phyloP scores from a whole-genome alignment of 2,888 invertebrate species.

The Dolichopus griseipennis region DNA sequence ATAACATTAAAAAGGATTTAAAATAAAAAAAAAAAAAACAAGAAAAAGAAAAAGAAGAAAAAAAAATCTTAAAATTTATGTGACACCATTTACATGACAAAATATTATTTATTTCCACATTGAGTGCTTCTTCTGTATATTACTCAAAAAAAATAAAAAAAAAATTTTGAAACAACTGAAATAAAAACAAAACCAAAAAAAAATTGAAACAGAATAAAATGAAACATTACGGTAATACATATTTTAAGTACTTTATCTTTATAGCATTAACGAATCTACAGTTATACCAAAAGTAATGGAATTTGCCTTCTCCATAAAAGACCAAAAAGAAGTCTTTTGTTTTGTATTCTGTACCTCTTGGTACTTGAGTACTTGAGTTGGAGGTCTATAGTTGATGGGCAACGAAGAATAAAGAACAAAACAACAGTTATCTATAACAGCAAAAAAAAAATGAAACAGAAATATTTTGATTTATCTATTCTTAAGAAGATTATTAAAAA shows the following conservation, averaged over 20 bases:
- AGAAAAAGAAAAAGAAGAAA: no score
- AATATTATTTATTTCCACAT: slow-evolving; percentile 1
- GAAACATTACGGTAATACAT: slow-evolving; percentile 1
- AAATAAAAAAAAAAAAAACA: neutral
- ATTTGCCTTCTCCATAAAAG: neutral
- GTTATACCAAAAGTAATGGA: neutral
- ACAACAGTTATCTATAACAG: neutral
- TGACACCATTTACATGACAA: slow-evolving; percentile 6
- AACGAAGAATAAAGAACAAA: neutral
- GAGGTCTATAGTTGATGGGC: neutral
- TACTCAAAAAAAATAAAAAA: neutral
- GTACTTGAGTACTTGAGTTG: neutral
- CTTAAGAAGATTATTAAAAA: neutral
- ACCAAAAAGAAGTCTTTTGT: neutral
- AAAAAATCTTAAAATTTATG: neutral
- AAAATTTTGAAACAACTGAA: neutral
- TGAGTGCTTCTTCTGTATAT: neutral
- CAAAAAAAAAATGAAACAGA: neutral
- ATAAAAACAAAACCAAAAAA: neutral
- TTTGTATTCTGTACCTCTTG: neutral
- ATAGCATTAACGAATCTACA: neutral
- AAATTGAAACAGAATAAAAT: neutral
- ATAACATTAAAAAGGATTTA: slow-evolving; percentile 3
- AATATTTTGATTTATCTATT: neutral
- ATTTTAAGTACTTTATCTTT: neutral